Evolutionary conservation across 92 coral and sea anemone genomes (phyloP).

Genomic region (Chrysogorgia sp.): DNA sequence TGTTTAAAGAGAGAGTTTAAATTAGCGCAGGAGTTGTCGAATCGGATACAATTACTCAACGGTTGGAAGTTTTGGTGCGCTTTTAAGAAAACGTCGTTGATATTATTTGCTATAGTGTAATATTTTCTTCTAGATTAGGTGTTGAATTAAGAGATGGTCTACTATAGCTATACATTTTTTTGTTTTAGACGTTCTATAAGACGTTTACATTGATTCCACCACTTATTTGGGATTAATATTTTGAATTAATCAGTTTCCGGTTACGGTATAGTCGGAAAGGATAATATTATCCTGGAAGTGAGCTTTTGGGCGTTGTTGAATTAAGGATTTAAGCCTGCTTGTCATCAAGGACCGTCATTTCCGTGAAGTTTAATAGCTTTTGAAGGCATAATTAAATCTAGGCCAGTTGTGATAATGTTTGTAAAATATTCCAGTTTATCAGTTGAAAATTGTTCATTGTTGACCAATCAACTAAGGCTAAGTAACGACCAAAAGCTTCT

Average conservation of each 20-base stretch:
- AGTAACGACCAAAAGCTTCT: no score
- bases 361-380: not conserved
- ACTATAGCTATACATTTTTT: not conserved
- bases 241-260: not conserved
- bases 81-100: not conserved
- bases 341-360: conserved; percentile 12
- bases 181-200: not conserved
- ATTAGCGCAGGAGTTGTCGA: not conserved
- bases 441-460: no score
- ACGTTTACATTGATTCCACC: not conserved
- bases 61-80: not conserved
- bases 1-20: not conserved
- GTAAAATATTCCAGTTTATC: not conserved
- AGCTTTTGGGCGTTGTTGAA: conserved; percentile 4
- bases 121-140: not conserved
- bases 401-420: not conserved
- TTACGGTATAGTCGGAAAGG: not conserved
- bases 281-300: not conserved
- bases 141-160: not conserved
- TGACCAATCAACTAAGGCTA: no score
- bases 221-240: not conserved
- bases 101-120: not conserved
- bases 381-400: not conserved
- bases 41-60: not conserved
- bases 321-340: not conserved